Evolutionary conservation across 2,113 vertebrate species (phyloP).

Genomic region (Egretta garzetta): DNA sequence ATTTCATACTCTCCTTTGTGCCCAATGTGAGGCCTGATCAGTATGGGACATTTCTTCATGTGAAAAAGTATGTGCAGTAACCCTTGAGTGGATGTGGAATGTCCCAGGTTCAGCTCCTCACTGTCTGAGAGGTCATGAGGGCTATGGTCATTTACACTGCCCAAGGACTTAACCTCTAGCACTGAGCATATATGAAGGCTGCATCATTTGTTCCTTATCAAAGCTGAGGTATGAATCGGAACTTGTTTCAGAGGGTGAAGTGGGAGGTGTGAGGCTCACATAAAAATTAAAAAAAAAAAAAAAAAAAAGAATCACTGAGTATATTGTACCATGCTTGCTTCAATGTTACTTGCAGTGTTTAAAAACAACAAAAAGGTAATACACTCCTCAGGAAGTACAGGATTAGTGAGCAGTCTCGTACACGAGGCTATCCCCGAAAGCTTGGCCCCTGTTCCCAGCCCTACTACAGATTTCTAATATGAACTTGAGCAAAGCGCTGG

Average conservation of each 20-base stretch:
- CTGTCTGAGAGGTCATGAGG: neutral
- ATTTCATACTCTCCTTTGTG: neutral
- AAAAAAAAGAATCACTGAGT: neutral
- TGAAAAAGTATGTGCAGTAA: neutral
- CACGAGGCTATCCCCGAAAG: neutral
- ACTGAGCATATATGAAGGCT: neutral
- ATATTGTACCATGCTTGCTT: neutral
- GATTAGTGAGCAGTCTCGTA: neutral
- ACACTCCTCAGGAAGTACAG: neutral
- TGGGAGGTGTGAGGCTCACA: neutral
- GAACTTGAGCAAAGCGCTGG: neutral
- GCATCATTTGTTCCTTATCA: constrained; percentile 63
- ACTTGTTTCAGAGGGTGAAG: neutral
- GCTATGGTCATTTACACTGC: neutral
- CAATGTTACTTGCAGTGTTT: fast-evolving
- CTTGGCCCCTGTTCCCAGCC: neutral
- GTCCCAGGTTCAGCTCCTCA: neutral
- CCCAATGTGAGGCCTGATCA: fast-evolving
- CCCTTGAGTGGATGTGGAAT: neutral
- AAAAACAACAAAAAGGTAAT: neutral
- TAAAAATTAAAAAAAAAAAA: neutral
- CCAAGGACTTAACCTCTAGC: neutral
- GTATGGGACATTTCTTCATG: too few species aligned
- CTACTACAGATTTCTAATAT: fast-evolving
- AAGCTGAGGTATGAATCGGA: constrained; percentile 51